Evolutionary conservation across 2,797 vertebrate genomes (phyloP).

Genomic region (Erpetoichthys calabaricus): DNA sequence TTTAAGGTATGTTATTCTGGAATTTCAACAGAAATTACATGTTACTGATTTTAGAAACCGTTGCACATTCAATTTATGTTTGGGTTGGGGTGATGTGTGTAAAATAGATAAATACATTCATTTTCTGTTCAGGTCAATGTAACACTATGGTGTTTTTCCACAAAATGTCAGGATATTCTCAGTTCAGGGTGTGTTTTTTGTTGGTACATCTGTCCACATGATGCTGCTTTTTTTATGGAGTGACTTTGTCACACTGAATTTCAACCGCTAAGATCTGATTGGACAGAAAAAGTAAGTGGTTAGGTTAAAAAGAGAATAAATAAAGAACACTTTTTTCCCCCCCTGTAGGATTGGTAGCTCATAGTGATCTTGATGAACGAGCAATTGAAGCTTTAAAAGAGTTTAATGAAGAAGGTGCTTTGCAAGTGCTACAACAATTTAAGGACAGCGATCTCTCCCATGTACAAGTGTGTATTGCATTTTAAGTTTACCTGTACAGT

Average conservation of each 20-base stretch:
- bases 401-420: conserved; percentile 91
- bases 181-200: neutral
- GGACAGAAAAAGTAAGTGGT: conserved; percentile 6
- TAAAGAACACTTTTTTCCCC: conserved; percentile 16
- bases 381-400: conserved; percentile 94
- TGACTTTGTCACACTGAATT: conserved; percentile 13
- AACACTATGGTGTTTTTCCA: too few species aligned
- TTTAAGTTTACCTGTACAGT: neutral
- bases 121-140: too few species aligned
- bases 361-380: conserved; percentile 92
- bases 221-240: conserved; percentile 21
- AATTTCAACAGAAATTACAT: too few species aligned
- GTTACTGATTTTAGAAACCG: too few species aligned
- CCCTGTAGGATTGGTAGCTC: conserved; percentile 77
- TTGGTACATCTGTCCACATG: conserved; percentile 24
- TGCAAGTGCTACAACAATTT: conserved; percentile 91
- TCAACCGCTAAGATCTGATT: conserved; percentile 11
- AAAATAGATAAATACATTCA: too few species aligned
- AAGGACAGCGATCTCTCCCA: conserved; percentile 97
- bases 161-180: too few species aligned
- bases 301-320: neutral
- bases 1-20: too few species aligned
- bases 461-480: conserved; percentile 61
- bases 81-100: too few species aligned
- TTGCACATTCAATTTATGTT: too few species aligned